Percentiles rank a stretch among this genome's conserved stretches.
Evolutionary conservation across 2,113 vertebrate genomes (phyloP).

Genomic region (Indri indri): DNA sequence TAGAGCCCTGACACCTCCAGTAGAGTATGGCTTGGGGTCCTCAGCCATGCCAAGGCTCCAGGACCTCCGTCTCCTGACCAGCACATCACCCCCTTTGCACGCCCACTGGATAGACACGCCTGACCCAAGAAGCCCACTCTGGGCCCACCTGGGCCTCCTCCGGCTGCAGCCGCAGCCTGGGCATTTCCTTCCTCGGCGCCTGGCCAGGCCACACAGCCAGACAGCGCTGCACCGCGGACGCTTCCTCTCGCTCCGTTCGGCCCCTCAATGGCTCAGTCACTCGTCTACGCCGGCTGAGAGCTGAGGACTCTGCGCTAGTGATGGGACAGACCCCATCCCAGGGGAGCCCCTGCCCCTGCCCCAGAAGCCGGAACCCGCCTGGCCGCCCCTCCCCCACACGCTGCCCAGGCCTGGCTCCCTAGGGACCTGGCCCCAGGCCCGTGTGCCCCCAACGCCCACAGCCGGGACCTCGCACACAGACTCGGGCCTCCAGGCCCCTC

Average conservation of each 20-base stretch:
- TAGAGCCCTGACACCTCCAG: background rate
- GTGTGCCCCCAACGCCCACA: background rate
- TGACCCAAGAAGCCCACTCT: background rate
- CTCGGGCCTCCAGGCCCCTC: background rate
- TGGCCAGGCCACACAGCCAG: background rate
- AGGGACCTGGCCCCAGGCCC: background rate
- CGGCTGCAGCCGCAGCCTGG: background rate
- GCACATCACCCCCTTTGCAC: background rate
- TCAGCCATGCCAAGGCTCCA: background rate
- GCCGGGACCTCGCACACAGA: background rate
- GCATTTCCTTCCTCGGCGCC: background rate
- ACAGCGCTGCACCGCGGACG: background rate
- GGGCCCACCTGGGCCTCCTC: background rate
- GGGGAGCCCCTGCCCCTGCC: background rate
- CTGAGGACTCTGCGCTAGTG: background rate
- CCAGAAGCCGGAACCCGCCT: background rate
- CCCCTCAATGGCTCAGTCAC: background rate
- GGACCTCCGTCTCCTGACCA: background rate
- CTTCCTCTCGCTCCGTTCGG: background rate
- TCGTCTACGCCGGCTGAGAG: background rate
- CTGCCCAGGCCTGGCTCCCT: background rate
- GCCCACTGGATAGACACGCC: background rate
- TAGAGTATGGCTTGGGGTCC: background rate
- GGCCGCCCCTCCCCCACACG: background rate
- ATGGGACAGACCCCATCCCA: background rate